Percentiles rank a stretch among this genome's conserved stretches.
Conservation (phyloP, 1,140 invertebrate genomes). For the Xylocopa sonorina region DNA sequence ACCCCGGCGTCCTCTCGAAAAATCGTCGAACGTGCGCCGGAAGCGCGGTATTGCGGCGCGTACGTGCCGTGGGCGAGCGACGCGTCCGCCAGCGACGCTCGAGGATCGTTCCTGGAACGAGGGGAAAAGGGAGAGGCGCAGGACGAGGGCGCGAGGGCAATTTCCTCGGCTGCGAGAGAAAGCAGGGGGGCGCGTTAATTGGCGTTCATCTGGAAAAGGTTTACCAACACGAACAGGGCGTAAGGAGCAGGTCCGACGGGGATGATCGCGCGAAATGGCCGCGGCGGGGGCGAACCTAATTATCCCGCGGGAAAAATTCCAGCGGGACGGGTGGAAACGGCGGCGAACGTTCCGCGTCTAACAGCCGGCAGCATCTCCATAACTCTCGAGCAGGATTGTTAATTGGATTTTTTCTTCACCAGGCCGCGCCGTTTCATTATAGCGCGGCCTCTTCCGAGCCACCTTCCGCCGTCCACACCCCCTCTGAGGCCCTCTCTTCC, state of each 20-base stretch:
- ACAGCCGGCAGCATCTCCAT: slow-evolving; percentile 58
- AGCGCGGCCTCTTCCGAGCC: not conserved
- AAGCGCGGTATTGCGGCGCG: slow-evolving; percentile 12
- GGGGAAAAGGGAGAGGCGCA: slow-evolving; percentile 19
- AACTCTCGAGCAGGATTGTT: slow-evolving; percentile 71
- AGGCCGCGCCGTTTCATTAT: slow-evolving; percentile 32
- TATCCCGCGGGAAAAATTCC: slow-evolving; percentile 67
- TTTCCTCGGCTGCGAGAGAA: slow-evolving; percentile 27
- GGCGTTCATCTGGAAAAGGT: slow-evolving; percentile 67
- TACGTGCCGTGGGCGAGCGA: slow-evolving; percentile 34
- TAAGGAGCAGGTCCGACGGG: not conserved
- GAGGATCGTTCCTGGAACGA: not conserved
- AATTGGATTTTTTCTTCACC: slow-evolving; percentile 63
- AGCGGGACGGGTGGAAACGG: slow-evolving; percentile 33
- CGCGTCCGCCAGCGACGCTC: not conserved
- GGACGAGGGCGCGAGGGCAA: slow-evolving; percentile 42
- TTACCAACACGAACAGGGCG: slow-evolving; percentile 53
- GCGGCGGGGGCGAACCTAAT: slow-evolving; percentile 59
- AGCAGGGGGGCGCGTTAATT: slow-evolving; percentile 64
- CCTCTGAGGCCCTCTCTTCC: too few species aligned
- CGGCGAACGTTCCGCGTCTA: slow-evolving; percentile 30
- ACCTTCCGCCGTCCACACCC: too few species aligned
- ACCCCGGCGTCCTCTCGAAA: slow-evolving; percentile 5
- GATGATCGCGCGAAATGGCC: slow-evolving; percentile 56
- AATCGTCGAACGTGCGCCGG: slow-evolving; percentile 10